A percentile compares a stretch with the other conserved stretches of the same genome.
phyloP scores from a whole-genome alignment of 1,140 invertebrate genomes.

The Argopecten irradians region DNA sequence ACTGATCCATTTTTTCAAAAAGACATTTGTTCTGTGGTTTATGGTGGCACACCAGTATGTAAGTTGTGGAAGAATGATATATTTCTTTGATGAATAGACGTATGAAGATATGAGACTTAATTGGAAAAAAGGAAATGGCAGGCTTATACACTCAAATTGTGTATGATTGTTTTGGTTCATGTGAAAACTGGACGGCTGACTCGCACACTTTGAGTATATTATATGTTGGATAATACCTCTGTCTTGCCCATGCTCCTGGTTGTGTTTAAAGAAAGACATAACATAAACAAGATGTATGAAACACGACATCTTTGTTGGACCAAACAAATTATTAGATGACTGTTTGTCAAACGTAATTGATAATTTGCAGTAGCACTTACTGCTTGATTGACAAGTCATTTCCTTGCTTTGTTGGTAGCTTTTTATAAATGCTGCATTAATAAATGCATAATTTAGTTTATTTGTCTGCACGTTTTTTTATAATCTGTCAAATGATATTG shows the following conservation, averaged over 20 bases:
- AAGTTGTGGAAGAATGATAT: no score
- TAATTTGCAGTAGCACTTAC: background rate
- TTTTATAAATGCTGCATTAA: background rate
- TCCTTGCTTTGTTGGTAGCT: background rate
- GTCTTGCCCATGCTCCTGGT: background rate
- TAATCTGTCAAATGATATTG: background rate
- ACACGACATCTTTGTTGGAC: background rate
- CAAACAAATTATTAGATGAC: background rate
- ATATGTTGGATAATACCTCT: background rate
- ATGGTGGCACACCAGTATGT: background rate
- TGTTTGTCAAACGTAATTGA: background rate
- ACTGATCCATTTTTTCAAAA: background rate
- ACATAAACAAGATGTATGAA: background rate
- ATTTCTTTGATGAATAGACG: background rate
- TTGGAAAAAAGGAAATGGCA: background rate
- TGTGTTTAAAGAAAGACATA: background rate
- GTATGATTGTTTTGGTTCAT: no score
- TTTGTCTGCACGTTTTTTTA: background rate
- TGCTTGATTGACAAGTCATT: background rate
- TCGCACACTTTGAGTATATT: background rate
- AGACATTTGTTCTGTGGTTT: background rate
- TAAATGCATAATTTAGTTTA: background rate
- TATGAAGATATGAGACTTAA: background rate
- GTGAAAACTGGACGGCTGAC: background rate
- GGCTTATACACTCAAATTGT: background rate